Evolutionary conservation across 2,113 vertebrate species (phyloP).

Genomic region (Engystomops pustulosus): DNA sequence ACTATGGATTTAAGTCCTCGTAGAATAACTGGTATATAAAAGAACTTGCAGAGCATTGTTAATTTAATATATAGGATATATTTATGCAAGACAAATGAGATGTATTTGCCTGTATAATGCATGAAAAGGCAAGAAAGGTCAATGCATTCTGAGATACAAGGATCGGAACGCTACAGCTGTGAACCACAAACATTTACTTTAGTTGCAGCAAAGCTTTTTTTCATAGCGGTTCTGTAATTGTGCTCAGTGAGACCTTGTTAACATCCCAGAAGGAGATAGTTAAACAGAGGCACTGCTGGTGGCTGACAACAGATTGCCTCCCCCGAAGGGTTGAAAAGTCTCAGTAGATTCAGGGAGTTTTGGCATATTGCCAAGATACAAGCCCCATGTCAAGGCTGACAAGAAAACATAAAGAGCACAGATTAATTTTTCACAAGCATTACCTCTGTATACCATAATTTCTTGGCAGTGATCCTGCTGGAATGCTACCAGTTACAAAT

Average conservation of each 20-base stretch:
- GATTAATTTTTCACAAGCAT: constrained; percentile 74
- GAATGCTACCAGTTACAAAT: constrained; percentile 55
- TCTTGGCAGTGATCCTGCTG: constrained; percentile 78
- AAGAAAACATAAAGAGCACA: constrained; percentile 83
- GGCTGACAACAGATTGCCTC: constrained; percentile 84
- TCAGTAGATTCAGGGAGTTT: constrained; percentile 73
- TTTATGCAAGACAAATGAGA: not conserved
- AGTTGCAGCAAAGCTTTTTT: constrained; percentile 54
- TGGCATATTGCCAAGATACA: constrained; percentile 86
- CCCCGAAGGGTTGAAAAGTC: constrained; percentile 84
- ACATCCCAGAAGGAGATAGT: constrained; percentile 60
- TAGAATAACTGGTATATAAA: not conserved
- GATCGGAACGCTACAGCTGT: constrained; percentile 12
- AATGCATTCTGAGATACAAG: not conserved
- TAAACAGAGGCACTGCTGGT: constrained; percentile 64
- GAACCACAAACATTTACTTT: constrained; percentile 56
- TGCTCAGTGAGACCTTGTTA: constrained; percentile 58
- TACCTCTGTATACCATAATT: constrained; percentile 75
- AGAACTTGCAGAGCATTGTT: not conserved
- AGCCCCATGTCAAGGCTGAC: constrained; percentile 75
- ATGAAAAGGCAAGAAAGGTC: constrained; percentile 13
- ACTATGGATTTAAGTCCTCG: no score
- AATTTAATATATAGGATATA: not conserved
- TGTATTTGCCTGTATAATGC: not conserved
- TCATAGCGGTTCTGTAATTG: constrained; percentile 58